These are phyloP conservation scores for Mesocricetus auratus DNA, from an alignment of 2,113 vertebrate genomes.

Conservation along the genomic window DNA sequence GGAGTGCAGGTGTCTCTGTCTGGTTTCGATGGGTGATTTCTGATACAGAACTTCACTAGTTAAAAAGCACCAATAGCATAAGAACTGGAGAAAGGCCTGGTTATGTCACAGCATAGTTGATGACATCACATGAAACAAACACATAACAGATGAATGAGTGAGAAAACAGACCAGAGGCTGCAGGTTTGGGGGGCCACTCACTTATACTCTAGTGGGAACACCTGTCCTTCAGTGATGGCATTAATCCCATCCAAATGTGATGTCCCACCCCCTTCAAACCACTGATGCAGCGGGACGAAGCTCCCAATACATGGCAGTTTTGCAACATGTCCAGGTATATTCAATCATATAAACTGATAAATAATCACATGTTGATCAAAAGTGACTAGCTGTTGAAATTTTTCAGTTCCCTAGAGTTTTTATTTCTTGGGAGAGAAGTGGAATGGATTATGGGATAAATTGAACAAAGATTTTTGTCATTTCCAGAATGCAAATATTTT, in stretches of 20 bases:
- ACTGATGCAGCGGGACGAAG: background rate
- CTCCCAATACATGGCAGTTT: background rate
- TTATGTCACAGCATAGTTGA: background rate
- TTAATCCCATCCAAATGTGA: background rate
- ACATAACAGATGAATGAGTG: background rate
- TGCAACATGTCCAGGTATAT: background rate
- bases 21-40: background rate
- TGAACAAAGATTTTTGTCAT: background rate
- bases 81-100: background rate
- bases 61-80: background rate
- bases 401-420: constrained; percentile 16
- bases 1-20: background rate
- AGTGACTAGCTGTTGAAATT: background rate
- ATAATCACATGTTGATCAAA: background rate
- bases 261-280: background rate
- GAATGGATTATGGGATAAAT: background rate
- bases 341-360: background rate
- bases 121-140: background rate
- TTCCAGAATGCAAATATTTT: background rate
- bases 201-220: background rate
- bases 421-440: background rate
- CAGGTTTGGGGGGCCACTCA: too few species aligned
- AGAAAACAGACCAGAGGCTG: too few species aligned
- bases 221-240: background rate
- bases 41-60: background rate